Percentiles rank a stretch among this genome's conserved stretches.
Evolutionary conservation across 1,140 invertebrate species (phyloP).

Genomic region (Palaemon carinicauda): DNA sequence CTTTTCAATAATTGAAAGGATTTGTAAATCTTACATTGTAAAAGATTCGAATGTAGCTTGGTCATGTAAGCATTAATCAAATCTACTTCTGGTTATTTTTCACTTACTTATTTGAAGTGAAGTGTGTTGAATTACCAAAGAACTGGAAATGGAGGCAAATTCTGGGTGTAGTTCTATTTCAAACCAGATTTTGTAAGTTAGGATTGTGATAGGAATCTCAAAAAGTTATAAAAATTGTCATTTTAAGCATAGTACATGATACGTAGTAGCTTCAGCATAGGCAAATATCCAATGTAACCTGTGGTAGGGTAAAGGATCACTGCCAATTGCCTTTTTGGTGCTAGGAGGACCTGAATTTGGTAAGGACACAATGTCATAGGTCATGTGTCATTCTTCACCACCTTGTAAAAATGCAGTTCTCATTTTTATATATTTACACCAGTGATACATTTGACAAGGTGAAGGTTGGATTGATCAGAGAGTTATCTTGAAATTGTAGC

Average conservation of each 20-base stretch:
- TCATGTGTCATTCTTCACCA: too few relatives aligned
- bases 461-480: too few relatives aligned
- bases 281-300: background rate
- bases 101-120: background rate
- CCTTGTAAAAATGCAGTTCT: background rate
- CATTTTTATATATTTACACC: background rate
- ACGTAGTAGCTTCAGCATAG: too few relatives aligned
- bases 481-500: too few relatives aligned
- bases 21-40: too few relatives aligned
- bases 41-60: background rate
- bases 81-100: too few relatives aligned
- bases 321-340: slow-evolving; percentile 15
- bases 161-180: too few relatives aligned
- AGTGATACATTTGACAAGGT: too few relatives aligned
- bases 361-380: background rate
- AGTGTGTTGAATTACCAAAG: background rate
- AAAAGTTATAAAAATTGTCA: background rate
- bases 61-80: too few relatives aligned
- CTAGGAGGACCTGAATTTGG: background rate
- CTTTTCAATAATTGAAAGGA: too few relatives aligned
- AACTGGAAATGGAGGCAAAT: background rate
- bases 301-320: background rate
- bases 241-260: background rate
- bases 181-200: too few relatives aligned
- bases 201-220: too few relatives aligned